phyloP scores from a whole-genome alignment of 2,888 invertebrate genomes.

The Diaperis boleti region DNA sequence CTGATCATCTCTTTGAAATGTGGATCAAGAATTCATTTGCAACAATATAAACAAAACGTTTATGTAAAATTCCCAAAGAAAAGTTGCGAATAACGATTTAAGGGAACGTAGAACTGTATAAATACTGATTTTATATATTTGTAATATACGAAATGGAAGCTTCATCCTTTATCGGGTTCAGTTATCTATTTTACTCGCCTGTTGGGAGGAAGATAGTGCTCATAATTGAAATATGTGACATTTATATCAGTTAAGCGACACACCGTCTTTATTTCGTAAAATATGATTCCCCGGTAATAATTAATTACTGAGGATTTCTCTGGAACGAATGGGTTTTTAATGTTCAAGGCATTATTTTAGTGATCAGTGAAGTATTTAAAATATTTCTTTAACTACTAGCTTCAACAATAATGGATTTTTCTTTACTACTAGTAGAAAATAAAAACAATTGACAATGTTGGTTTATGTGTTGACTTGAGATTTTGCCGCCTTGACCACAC shows the following conservation, averaged over 20 bases:
- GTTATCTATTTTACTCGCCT: conserved; percentile 39
- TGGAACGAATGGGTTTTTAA: conserved; percentile 15
- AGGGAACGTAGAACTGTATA: conserved; percentile 6
- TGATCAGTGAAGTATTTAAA: conserved; percentile 11
- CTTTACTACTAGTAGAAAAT: no score
- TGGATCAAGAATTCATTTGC: conserved; percentile 28
- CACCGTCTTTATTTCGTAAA: conserved; percentile 27
- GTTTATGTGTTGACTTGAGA: no score
- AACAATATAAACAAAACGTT: conserved; percentile 27
- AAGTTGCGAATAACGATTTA: conserved; percentile 5
- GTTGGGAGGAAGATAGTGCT: conserved; percentile 27
- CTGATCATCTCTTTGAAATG: conserved; percentile 11
- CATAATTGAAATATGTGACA: conserved; percentile 43
- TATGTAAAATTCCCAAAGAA: conserved; percentile 24
- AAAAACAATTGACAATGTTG: no score
- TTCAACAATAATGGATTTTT: no score
- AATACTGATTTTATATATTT: conserved; percentile 34
- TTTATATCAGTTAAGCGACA: conserved; percentile 34
- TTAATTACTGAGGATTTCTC: conserved; percentile 23
- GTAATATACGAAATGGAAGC: conserved; percentile 32
- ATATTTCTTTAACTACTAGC: no score
- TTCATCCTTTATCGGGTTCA: conserved; percentile 30
- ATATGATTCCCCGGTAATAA: conserved; percentile 21
- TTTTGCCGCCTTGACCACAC: no score
- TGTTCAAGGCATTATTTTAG: conserved; percentile 11